Conservation (phyloP, 2,888 invertebrate genomes). For the Sphinx pinastri region DNA sequence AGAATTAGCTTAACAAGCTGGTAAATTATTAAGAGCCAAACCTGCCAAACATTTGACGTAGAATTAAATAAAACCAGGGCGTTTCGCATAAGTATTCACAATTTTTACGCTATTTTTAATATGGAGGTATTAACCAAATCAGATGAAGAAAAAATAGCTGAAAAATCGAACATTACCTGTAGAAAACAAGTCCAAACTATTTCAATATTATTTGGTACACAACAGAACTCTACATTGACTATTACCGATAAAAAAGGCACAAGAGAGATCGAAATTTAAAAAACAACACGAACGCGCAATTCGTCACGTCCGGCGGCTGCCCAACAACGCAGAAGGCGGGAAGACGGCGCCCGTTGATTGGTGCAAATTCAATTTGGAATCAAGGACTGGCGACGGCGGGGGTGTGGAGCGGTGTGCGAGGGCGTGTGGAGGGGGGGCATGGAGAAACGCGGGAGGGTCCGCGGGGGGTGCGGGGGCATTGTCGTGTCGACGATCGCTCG, state of each 20-base stretch:
- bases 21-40: too few species aligned
- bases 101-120: too few species aligned
- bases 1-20: too few species aligned
- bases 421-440: neutral
- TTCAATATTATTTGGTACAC: neutral
- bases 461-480: slow-evolving; percentile 62
- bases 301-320: slow-evolving; percentile 68
- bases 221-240: slow-evolving; percentile 14
- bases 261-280: slow-evolving; percentile 24
- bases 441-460: slow-evolving; percentile 35
- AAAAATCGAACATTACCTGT: too few species aligned
- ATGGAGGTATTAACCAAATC: neutral
- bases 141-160: too few species aligned
- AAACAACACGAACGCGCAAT: slow-evolving; percentile 32
- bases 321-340: slow-evolving; percentile 75
- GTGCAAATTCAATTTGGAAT: slow-evolving; percentile 84
- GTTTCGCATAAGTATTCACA: too few species aligned
- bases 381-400: slow-evolving; percentile 59
- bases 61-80: too few species aligned
- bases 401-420: slow-evolving; percentile 14
- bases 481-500: slow-evolving; percentile 83
- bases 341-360: slow-evolving; percentile 82
- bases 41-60: too few species aligned
- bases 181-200: neutral
- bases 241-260: slow-evolving; percentile 23